Percentiles rank a stretch among this genome's conserved stretches.
These are phyloP conservation scores for Sarcophaga carnaria DNA, from an alignment of 2,888 invertebrate species.

Conservation along the genomic window DNA sequence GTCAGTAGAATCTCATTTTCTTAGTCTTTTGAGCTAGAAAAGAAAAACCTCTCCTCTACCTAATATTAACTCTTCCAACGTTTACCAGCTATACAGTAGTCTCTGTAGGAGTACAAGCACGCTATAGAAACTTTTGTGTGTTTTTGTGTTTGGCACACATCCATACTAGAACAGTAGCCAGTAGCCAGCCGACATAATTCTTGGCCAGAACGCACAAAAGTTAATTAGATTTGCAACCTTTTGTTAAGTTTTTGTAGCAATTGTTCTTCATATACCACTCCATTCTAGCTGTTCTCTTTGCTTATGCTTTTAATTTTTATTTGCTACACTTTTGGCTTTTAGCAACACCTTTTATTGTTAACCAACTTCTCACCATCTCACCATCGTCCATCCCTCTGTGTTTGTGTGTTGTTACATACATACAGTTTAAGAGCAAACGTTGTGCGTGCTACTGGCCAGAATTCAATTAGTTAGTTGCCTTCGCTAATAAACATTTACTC, in stretches of 20 bases:
- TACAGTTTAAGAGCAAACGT: slow-evolving; percentile 21
- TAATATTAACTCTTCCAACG: too few species aligned
- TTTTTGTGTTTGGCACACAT: too few species aligned
- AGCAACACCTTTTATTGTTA: slow-evolving; percentile 11
- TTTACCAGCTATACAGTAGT: too few species aligned
- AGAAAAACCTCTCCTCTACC: too few species aligned
- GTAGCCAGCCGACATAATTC: slow-evolving; percentile 12
- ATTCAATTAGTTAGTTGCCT: slow-evolving; percentile 46
- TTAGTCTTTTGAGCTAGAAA: too few species aligned
- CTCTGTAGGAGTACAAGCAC: too few species aligned
- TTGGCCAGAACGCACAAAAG: slow-evolving; percentile 41
- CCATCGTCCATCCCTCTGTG: too few species aligned
- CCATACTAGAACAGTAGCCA: too few species aligned
- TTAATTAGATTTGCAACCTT: slow-evolving; percentile 55
- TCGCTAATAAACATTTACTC: neutral
- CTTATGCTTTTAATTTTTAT: neutral
- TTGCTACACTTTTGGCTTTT: slow-evolving; percentile 25
- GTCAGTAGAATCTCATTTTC: too few species aligned
- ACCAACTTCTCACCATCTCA: neutral
- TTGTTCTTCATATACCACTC: neutral
- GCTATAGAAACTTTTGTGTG: too few species aligned
- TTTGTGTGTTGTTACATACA: too few species aligned
- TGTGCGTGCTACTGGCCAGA: slow-evolving; percentile 8
- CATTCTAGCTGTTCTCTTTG: neutral
- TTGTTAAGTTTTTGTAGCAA: slow-evolving; percentile 32